Evolutionary conservation across 2,888 invertebrate genomes (phyloP).

Genomic region (Erpobdella octoculata): DNA sequence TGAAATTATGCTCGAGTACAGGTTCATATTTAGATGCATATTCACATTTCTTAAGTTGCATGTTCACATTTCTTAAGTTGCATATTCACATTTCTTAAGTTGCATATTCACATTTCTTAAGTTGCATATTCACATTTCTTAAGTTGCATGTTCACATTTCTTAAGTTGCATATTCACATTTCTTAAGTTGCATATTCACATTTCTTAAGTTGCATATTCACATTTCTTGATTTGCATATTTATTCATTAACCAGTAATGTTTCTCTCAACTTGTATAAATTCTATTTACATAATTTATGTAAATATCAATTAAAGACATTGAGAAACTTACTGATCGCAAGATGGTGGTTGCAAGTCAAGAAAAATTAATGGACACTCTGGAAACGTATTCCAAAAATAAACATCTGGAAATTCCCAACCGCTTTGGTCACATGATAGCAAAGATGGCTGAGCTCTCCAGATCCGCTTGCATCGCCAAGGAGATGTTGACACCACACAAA

Average conservation of each 20-base stretch:
- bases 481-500: constrained; percentile 58
- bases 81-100: neutral
- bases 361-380: constrained; percentile 81
- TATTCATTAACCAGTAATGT: no score
- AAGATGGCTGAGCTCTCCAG: constrained; percentile 88
- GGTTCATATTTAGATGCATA: no score
- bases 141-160: neutral
- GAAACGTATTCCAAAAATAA: constrained; percentile 82
- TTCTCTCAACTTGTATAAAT: no score
- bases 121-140: neutral
- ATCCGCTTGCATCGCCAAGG: constrained; percentile 89
- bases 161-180: neutral
- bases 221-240: no score
- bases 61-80: neutral
- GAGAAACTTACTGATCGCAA: constrained; percentile 86
- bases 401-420: constrained; percentile 84
- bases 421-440: constrained; percentile 84
- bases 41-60: no score
- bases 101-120: neutral
- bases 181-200: no score
- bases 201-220: no score
- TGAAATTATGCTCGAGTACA: no score
- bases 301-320: constrained; percentile 61
- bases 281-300: neutral
- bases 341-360: constrained; percentile 84